A percentile compares a stretch with the other conserved stretches of the same genome.
Conservation (phyloP, 2,797 vertebrate species). For the Micrastur ruficollis region DNA sequence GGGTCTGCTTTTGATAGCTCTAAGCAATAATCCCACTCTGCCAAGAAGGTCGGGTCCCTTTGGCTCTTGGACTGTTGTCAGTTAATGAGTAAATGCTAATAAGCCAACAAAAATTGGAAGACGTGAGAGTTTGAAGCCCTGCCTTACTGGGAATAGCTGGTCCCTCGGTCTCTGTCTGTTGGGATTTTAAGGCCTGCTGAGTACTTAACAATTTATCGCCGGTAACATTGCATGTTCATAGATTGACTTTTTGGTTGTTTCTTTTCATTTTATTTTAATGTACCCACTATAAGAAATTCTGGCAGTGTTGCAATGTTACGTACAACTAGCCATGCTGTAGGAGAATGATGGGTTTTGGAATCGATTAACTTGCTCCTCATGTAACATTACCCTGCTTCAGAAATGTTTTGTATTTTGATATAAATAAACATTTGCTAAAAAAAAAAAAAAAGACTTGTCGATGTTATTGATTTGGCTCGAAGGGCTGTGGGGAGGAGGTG, state of each 20-base stretch:
- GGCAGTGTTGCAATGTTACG: constrained; percentile 66
- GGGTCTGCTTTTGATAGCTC: constrained; percentile 49
- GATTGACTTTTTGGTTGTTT: constrained; percentile 8
- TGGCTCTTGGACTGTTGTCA: constrained; percentile 63
- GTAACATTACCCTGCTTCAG: constrained; percentile 85
- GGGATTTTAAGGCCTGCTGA: constrained; percentile 76
- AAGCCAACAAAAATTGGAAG: constrained; percentile 11
- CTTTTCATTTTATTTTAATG: background rate
- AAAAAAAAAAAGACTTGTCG: background rate
- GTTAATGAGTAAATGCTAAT: background rate
- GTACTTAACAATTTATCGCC: constrained; percentile 61
- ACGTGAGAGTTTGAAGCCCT: constrained; percentile 39
- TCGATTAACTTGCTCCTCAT: constrained; percentile 78
- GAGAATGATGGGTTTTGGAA: constrained; percentile 67
- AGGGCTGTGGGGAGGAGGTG: background rate
- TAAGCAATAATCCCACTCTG: constrained; percentile 74
- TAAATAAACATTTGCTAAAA: constrained; percentile 86
- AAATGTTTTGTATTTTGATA: constrained; percentile 93
- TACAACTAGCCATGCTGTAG: constrained; percentile 59
- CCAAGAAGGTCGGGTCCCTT: constrained; percentile 49
- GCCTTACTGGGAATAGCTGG: constrained; percentile 52
- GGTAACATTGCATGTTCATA: constrained; percentile 76
- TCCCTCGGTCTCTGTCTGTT: constrained; percentile 62
- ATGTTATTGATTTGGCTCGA: accelerated
- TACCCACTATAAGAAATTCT: constrained; percentile 57